Base-by-base conservation (phyloP, 2,888 invertebrate genomes). In the Polymixis lichenea region DNA sequence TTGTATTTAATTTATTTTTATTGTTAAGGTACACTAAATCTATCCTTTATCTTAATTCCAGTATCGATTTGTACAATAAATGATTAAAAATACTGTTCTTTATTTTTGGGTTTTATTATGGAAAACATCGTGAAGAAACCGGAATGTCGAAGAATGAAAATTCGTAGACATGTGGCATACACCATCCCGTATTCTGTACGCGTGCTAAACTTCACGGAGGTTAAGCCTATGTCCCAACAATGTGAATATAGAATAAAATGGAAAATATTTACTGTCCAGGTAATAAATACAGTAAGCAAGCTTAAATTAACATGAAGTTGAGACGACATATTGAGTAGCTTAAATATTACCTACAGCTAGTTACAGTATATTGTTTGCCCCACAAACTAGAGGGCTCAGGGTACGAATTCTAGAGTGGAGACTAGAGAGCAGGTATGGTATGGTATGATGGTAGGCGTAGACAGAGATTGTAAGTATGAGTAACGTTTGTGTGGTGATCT, bases 1-100 rank as follows among this genome's bases (percentile, higher is more conserved):
- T 90, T 92, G 90, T 91, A 91, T 91, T 92, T 93, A 90, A 91
- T 92, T 91, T 91, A 91, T 92, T 91, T 93, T 92, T 93, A 95
- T 90, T 92, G 88, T 93, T 94, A 94, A 92, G 91, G 84, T 87
- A 90, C 90, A 90, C 90, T 94, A 91, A 92, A 94, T 94, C 91
- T 94, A 93, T 93, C 94, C 94, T 93, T 91, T 93, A 92, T 93
- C 92, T 95, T 93, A 93, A 96, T 96, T 96, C 96, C 95, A 96
- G 91, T 95, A 94, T 93, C 89, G 87, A 94, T 95, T 95, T 96
- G 92, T 96, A 95, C 94, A 95, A 95, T 95, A 95, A 94, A 95
- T 91, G 88, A 93, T 92, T 90, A 92, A 94, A 92, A 94, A 92
- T 92, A 94, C 92, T 95, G 94, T 93, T 95, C 90, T 92, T 90